Base-by-base conservation (phyloP, 2,888 invertebrate species). In the Apodemia duryi region DNA sequence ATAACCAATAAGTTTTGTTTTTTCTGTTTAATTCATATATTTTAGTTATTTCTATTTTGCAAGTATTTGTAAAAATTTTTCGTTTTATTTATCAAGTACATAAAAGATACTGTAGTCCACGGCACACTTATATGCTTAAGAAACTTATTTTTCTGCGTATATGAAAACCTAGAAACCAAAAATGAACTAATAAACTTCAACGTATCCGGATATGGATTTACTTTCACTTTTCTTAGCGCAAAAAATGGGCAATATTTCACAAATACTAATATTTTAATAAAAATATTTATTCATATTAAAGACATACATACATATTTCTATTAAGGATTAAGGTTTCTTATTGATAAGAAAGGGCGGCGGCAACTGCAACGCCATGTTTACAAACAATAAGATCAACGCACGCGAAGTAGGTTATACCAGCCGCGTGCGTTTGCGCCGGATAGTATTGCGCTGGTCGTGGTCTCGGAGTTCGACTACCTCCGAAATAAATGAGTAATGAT, bases 321-420 rank as follows among this genome's bases (percentile, higher is more conserved):
- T 11, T 51, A 51, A 51, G 49, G 49, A 51, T 51, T 21, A 51
- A 51, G 7, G 43, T 61, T 61, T 61, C 51, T 52, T 57, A 32
- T 13, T 38, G 70, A 74, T 69, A 71, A 51, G 73, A 69, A 69
- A 76, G 69, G 71, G 68, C 67, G 74, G 72, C 77, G 75, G 72
- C 76, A 77, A 73, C 79, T 75, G 73, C 80, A 82, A 78, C 82
- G 86, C 83, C 86, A 85, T 92, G 92, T 92, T 92, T 92, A 91
- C 88, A 91, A 92, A 92, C 92, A 92, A 91, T 86, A 84, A 90
- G 92, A 92, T 88, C 91, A 92, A 92, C 80, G 92, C 77, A 81
- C 92, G 82, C 81, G 78, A 92, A 91, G 90, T 92, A 91, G 91
- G 92, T 90, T 89, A 90, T 73, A 83, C 79, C 84, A 82, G 81